Evolutionary conservation across 2,113 vertebrate genomes (phyloP).

Genomic region (Mustelus asterias): DNA sequence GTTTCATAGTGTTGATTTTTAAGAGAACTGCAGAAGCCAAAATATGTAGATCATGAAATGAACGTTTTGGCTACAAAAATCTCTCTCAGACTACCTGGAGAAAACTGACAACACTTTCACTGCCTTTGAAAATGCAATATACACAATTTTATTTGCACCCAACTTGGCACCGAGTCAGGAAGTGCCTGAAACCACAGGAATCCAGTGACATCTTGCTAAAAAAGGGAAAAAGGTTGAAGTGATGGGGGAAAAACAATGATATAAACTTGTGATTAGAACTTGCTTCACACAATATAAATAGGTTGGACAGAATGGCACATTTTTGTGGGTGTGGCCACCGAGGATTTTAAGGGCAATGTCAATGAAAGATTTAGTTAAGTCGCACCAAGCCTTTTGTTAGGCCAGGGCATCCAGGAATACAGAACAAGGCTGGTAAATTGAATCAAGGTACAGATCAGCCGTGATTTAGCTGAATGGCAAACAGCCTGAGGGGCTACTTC

Average conservation of each 20-base stretch:
- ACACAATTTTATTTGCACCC: not conserved
- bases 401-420: not conserved
- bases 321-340: not conserved
- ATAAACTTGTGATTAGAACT: not conserved
- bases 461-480: not conserved
- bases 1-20: not conserved
- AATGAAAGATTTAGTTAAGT: not conserved
- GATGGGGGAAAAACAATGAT: not conserved
- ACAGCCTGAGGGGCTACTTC: not conserved
- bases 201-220: not conserved
- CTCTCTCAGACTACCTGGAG: not conserved
- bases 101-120: not conserved
- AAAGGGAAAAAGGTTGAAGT: not conserved
- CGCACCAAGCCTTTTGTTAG: no score
- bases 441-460: not conserved
- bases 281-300: not conserved
- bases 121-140: not conserved
- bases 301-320: not conserved
- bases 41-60: not conserved
- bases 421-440: not conserved
- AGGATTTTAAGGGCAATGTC: not conserved
- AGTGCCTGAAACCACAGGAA: not conserved
- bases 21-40: not conserved
- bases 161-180: not conserved
- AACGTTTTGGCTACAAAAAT: not conserved